Conservation (phyloP, 2,113 vertebrate species). For the Megalops atlanticus region DNA sequence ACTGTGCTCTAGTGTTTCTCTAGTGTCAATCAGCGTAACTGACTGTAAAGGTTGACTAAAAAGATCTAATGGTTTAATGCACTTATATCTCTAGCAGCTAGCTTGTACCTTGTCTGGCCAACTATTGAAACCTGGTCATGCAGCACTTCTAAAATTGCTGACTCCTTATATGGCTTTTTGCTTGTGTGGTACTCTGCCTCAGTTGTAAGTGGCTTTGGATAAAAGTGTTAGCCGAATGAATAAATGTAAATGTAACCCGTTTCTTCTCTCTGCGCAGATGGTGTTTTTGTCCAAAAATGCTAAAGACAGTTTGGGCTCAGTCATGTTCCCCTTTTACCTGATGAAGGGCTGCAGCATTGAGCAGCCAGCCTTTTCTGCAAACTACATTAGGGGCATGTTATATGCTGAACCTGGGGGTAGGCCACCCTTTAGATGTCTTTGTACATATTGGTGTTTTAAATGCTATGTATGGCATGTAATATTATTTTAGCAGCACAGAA, state of each 20-base stretch:
- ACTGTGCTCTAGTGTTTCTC: background rate
- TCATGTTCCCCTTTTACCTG: constrained; percentile 91
- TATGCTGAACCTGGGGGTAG: constrained; percentile 82
- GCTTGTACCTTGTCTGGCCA: too few relatives aligned
- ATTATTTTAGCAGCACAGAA: background rate
- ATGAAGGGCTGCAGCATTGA: constrained; percentile 88
- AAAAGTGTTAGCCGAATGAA: too few relatives aligned
- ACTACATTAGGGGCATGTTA: constrained; percentile 89
- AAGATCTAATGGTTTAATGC: too few relatives aligned
- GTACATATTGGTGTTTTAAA: too few relatives aligned
- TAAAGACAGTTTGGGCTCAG: constrained; percentile 84
- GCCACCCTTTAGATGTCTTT: background rate
- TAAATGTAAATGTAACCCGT: background rate
- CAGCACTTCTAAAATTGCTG: too few relatives aligned
- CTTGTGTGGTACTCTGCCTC: too few relatives aligned
- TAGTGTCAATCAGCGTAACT: background rate
- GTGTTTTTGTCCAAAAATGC: constrained; percentile 80
- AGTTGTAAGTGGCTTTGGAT: too few relatives aligned
- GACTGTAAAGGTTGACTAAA: too few relatives aligned
- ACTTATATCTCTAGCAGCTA: too few relatives aligned
- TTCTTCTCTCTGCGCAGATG: constrained; percentile 67
- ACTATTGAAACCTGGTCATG: too few relatives aligned
- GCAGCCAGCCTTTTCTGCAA: constrained; percentile 88
- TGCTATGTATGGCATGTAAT: too few relatives aligned
- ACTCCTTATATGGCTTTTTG: too few relatives aligned